phyloP scores from a whole-genome alignment of 1,140 invertebrate species.

The Sitobion miscanthi region DNA sequence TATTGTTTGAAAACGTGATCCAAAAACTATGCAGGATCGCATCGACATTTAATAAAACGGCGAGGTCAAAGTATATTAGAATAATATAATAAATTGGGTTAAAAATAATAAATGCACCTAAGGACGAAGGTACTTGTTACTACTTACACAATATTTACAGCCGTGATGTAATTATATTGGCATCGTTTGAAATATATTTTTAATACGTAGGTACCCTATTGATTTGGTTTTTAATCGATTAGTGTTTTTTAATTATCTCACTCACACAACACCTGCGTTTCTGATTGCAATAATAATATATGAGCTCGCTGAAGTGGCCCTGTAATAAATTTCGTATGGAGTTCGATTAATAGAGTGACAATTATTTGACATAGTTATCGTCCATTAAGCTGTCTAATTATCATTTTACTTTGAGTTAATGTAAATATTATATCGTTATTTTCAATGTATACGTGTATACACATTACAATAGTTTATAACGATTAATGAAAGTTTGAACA shows the following conservation, averaged over 20 bases:
- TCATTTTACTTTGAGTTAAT: neutral
- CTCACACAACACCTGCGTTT: neutral
- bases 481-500: neutral
- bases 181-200: neutral
- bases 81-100: neutral
- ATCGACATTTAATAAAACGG: neutral
- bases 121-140: too few species aligned
- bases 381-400: neutral
- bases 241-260: neutral
- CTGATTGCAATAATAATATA: neutral
- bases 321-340: neutral
- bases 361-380: neutral
- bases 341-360: constrained; percentile 4
- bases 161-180: neutral
- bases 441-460: neutral
- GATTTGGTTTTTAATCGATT: neutral
- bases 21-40: neutral
- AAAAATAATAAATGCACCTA: neutral
- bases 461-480: neutral
- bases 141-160: neutral
- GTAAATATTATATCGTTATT: neutral
- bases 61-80: neutral
- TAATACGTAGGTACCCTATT: neutral
- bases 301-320: neutral
- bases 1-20: neutral